Percentiles rank a stretch among this genome's conserved stretches.
phyloP scores from a whole-genome alignment of 2,888 invertebrate genomes.

The Agriopis marginaria region DNA sequence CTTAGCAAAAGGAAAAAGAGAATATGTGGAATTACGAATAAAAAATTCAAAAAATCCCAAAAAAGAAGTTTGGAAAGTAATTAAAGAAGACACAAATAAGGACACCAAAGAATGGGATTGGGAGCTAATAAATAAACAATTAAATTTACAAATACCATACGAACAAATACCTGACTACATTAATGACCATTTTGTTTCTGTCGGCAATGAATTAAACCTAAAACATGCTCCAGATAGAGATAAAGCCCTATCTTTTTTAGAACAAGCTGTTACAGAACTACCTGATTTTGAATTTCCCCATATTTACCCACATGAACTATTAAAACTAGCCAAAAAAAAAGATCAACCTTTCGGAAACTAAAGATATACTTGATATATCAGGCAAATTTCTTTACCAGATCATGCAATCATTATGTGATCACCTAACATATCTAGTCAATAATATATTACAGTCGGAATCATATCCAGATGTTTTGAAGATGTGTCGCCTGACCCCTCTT shows the following conservation, averaged over 20 bases:
- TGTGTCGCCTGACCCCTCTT: neutral
- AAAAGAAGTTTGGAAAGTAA: slow-evolving; percentile 7
- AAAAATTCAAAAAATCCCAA: neutral
- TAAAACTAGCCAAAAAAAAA: neutral
- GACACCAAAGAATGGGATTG: neutral
- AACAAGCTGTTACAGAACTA: neutral
- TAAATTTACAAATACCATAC: neutral
- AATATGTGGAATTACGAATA: neutral
- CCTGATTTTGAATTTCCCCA: neutral
- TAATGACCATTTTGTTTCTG: neutral
- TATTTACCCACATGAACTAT: neutral
- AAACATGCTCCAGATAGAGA: neutral
- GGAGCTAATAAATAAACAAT: neutral
- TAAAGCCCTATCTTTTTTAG: neutral
- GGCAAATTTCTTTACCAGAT: slow-evolving; percentile 1
- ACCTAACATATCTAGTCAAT: neutral
- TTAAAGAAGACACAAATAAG: slow-evolving; percentile 7
- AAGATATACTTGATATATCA: slow-evolving; percentile 1
- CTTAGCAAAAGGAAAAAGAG: neutral
- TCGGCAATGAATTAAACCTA: neutral
- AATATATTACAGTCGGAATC: neutral
- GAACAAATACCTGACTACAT: neutral
- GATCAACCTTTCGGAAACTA: neutral
- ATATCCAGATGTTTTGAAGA: neutral
- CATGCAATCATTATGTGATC: neutral